Conservation (phyloP, 1,140 invertebrate species). For the Drosophila kikkawai region DNA sequence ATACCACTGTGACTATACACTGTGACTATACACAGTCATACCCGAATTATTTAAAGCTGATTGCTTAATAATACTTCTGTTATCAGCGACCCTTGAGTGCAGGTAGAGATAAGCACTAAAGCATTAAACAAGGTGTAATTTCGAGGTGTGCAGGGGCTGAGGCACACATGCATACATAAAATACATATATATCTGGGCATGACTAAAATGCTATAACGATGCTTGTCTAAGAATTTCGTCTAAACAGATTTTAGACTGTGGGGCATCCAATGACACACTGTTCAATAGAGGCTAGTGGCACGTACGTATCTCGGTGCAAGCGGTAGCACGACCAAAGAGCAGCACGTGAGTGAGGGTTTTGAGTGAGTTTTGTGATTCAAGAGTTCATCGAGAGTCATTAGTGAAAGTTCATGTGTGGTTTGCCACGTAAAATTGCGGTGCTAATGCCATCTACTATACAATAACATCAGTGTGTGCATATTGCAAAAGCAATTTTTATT, state of each 20-base stretch:
- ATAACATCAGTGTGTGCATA: conserved; percentile 9
- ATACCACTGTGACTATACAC: not conserved
- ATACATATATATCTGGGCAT: conserved; percentile 13
- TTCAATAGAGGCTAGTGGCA: conserved; percentile 14
- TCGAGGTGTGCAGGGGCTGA: not conserved
- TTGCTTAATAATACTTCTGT: conserved; percentile 33
- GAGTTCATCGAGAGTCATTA: conserved; percentile 78
- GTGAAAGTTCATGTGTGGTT: conserved; percentile 68
- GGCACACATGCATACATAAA: not conserved
- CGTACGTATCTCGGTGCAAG: conserved; percentile 26
- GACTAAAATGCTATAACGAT: conserved; percentile 16
- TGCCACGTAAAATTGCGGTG: conserved; percentile 73
- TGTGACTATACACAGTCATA: conserved; percentile 13
- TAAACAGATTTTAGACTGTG: conserved; percentile 7
- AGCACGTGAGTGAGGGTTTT: conserved; percentile 26
- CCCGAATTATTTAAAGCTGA: conserved; percentile 37
- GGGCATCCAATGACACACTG: conserved; percentile 27
- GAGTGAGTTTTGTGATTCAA: conserved; percentile 37
- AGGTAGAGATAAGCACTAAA: conserved; percentile 32
- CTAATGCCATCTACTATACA: conserved; percentile 35
- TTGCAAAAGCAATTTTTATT: conserved; percentile 8
- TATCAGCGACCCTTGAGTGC: conserved; percentile 34
- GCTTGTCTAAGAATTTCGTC: conserved; percentile 37
- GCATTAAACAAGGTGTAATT: conserved; percentile 53
- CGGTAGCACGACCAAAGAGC: conserved; percentile 3